Base-by-base conservation (phyloP, 2,113 vertebrate species). In the Trematocara unimaculatum region DNA sequence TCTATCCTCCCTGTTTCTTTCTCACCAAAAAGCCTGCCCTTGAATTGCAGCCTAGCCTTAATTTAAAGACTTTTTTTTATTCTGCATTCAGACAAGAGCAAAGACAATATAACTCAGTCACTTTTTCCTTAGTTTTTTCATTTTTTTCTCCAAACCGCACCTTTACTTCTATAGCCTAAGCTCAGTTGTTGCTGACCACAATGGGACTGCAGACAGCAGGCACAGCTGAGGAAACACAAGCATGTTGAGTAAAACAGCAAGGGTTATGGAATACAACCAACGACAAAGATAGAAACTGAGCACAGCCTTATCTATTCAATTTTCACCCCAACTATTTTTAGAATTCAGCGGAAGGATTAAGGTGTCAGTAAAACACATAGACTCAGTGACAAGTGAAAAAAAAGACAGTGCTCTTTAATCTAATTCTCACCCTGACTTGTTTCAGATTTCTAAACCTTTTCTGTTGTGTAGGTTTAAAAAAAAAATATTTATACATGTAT, bases 121-220 rank as follows among this genome's bases (percentile, higher is more conserved):
- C 95, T 93, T 96, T 96, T 97, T 96, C 95, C 94, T 91, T 87
- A 87, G 92, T 95, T 93, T 88, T 62, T 67, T 67, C 6, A 20
- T 67, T 70, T 70, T 87, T 74, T 92, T 92, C 90, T 97, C 94
- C 95, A 97, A 97, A 96, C 95, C 94, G 92, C 88, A 95, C 90
- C 94, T 93, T 92, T 91, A 87, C 92, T 95, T 89, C 90, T 84
- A 94, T 96, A 94, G 94, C 95, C 94, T 89, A 95, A 92, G 91
- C 93, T 91, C 70, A 91, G 91, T 97, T 96, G 95, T 97, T 93
- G 95, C 95, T 96, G 93, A 96, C 96, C 96, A 95, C 96, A 94
- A 89, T 88, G 91, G 82, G 87, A 91, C 85, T 93, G 95, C 83
- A 93, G 95, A 95, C 93, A 94, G 94, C 72, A 11, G 93, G 90